Percentiles rank a stretch among this genome's conserved stretches.
phyloP scores from a whole-genome alignment of 2,113 vertebrate species.

The Callopanchax toddi region DNA sequence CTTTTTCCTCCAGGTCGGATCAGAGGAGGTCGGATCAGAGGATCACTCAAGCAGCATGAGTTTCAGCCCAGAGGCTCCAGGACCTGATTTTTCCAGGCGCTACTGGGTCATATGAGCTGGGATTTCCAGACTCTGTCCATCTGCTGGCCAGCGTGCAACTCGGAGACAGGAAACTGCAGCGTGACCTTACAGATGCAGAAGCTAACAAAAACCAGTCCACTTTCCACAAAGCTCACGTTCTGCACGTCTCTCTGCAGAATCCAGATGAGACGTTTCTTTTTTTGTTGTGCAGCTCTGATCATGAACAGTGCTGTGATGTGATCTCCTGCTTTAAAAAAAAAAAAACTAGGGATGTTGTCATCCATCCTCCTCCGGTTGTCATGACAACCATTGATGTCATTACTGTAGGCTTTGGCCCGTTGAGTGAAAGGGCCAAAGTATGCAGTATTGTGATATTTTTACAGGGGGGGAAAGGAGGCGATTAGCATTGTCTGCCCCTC shows the following conservation, averaged over 20 bases:
- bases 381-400: slow-evolving; percentile 79
- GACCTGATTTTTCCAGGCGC: slow-evolving; percentile 38
- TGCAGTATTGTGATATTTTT: slow-evolving; percentile 59
- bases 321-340: slow-evolving; percentile 60
- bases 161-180: slow-evolving; percentile 17
- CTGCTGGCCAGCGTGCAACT: slow-evolving; percentile 42
- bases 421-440: slow-evolving; percentile 46
- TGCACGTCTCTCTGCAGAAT: slow-evolving; percentile 1
- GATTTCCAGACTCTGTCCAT: slow-evolving; percentile 61
- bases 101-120: slow-evolving; percentile 53
- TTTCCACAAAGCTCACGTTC: slow-evolving; percentile 1
- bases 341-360: slow-evolving; percentile 73
- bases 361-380: slow-evolving; percentile 66
- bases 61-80: slow-evolving; percentile 18
- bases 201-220: background rate
- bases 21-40: slow-evolving; percentile 5
- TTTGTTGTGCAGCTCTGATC: slow-evolving; percentile 34
- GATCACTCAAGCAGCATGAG: slow-evolving; percentile 14
- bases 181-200: slow-evolving; percentile 39
- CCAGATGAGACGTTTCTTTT: background rate
- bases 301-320: slow-evolving; percentile 46
- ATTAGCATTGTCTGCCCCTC: slow-evolving; percentile 26
- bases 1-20: slow-evolving; percentile 6
- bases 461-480: background rate
- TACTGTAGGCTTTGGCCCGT: slow-evolving; percentile 59